These are phyloP conservation scores for Ceuthmochares aereus DNA, from an alignment of 2,113 vertebrate species.

Conservation along the genomic window DNA sequence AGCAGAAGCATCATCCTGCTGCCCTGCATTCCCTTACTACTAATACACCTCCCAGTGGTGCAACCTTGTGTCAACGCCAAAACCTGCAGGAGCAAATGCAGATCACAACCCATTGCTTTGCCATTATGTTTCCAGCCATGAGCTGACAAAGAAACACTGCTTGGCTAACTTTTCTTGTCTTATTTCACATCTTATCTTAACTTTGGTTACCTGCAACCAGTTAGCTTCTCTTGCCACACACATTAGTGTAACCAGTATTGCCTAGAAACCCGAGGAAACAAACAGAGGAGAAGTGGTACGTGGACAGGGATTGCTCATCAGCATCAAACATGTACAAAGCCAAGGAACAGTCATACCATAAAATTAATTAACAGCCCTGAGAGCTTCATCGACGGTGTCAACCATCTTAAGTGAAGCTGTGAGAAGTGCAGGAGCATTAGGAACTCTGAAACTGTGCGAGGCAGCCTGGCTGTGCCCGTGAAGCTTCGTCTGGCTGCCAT, in stretches of 20 bases:
- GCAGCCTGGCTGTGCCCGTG: neutral
- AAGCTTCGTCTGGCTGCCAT: neutral
- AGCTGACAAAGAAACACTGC: slow-evolving; percentile 42
- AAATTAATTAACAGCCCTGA: slow-evolving; percentile 3
- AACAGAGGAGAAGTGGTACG: slow-evolving; percentile 44
- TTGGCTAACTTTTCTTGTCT: slow-evolving; percentile 32
- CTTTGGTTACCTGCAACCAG: slow-evolving; percentile 42
- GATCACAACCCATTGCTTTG: neutral
- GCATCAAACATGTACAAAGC: slow-evolving; percentile 31
- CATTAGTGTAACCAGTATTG: slow-evolving; percentile 5
- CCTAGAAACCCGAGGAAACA: slow-evolving; percentile 77
- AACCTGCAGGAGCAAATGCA: slow-evolving; percentile 7
- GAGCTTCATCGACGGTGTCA: neutral
- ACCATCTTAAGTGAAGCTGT: slow-evolving; percentile 10
- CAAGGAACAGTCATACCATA: neutral
- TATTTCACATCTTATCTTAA: slow-evolving; percentile 16
- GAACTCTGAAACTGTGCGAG: neutral
- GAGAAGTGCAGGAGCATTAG: neutral
- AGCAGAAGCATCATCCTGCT: neutral
- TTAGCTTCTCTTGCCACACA: slow-evolving; percentile 62
- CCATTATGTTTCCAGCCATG: neutral
- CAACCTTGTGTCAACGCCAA: neutral
- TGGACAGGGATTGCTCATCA: slow-evolving; percentile 23
- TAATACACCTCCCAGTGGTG: neutral
- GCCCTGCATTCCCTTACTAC: neutral